Base-by-base conservation (phyloP, 2,888 invertebrate species). In the Pristionchus japonicus region DNA sequence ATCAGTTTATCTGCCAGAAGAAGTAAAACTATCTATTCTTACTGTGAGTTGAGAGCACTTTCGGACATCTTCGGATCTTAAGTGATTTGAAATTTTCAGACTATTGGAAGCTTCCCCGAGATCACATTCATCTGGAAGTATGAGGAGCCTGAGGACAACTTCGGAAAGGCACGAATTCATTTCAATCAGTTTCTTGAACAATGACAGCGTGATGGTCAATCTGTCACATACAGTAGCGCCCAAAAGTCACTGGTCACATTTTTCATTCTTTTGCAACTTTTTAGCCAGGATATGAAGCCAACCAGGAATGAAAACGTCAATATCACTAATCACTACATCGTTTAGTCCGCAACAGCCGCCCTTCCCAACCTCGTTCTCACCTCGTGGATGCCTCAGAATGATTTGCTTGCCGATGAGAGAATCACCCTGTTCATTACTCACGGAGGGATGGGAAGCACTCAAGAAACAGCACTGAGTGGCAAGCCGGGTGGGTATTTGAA, bases 81-180 rank as follows among this genome's bases (percentile, higher is more conserved):
- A n/a, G n/a, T n/a, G n/a, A n/a, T n/a, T n/a, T n/a, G n/a, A n/a
- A n/a, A n/a, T 27, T 7, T 57, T 20, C 57, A 83, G 83, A n/a
- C 57, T 0, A 57, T 83, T 37, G 17, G 34, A 20, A 3, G 9
- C n/a, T 83, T 83, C 37, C 83, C 83, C 27, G 52, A 83, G 37
- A 23, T 83, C 23, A 83, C 83, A 3, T 83, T 83, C 57, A 83
- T 83, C 34, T 83, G 83, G 83, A 83, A 83, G 83, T 83, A 83
- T 23, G 83, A 83, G 34, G 57, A 57, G 15, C 83, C 57, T 15
- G 83, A 83, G 7, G 37, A 37, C 27, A 34, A 1, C 3, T 83
- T 83, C n/a, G 57, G 31, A 83, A 27, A 27, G 27, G 80, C 31
- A 7, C 0, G n/a, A n/a, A n/a, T n/a, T n/a, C n/a, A n/a, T n/a